Base-by-base conservation (phyloP, 2,797 vertebrate species). In the Hydrocynus forskahlii region DNA sequence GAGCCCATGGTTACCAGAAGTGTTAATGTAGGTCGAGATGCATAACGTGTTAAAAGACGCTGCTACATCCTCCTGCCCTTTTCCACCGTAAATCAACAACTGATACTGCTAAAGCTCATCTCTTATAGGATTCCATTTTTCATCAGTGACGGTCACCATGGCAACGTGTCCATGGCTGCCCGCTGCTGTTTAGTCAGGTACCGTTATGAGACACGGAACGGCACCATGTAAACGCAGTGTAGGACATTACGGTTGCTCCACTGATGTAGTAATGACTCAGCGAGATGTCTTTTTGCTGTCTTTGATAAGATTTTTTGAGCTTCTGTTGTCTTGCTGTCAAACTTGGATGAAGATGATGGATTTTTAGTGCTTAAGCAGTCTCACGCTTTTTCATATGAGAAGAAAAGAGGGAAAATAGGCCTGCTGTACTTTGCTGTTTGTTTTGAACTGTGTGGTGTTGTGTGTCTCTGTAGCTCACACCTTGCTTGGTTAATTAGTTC, bases 401-500 rank as follows among this genome's bases (percentile, higher is more conserved):
- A 78, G 23, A 45, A 78, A 19, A 29, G 1, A 16, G 57, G 66
- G 35, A 54, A 62, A 29, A 50, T 52, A 38, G 35, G 25, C 50
- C 23, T 63, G 67, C 43, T n/a, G 35, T 71, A 79, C 69, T 45
- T 21, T 63, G n/a, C 48, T 72, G 60, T 79, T 76, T 38, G 25
- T 71, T 79, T 72, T 72, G 57, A 43, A 38, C 52, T 48, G 48
- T 74, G 35, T 55, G 23, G 38, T 45, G 19, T 66, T 63, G 25
- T 75, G 54, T 80, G 16, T 59, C 52, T 75, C 52, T 75, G 55
- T 59, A 16, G 70, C 9, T 57, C 25, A 57, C 19, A 29, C 52
- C 79, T 68, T 69, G 40, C 76, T 43, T 45, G 66, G 64, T 54
- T 79, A 83, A 83, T 79, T 79, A 75, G 35, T 19, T 75, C 43